Evolutionary conservation across 2,888 invertebrate species (phyloP).

Genomic region (Malacosoma neustria): DNA sequence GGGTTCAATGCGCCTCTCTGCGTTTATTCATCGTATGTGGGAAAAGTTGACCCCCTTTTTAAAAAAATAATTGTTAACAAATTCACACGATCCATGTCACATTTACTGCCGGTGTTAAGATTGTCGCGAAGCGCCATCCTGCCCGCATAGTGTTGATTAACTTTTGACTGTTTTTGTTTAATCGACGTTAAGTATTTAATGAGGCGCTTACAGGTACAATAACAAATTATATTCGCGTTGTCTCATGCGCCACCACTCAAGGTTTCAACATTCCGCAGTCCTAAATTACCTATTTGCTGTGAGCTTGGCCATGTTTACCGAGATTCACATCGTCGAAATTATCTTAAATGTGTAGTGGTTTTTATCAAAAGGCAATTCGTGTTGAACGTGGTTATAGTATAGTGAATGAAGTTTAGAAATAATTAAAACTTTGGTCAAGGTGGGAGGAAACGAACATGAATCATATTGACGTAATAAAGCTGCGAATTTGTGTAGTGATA

Average conservation of each 20-base stretch:
- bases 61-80: constrained; percentile 69
- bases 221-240: constrained; percentile 16
- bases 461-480: not conserved
- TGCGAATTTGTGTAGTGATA: constrained; percentile 27
- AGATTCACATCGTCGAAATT: constrained; percentile 61
- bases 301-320: constrained; percentile 59
- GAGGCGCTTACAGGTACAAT: constrained; percentile 19
- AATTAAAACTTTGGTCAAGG: constrained; percentile 24
- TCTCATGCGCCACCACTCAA: constrained; percentile 44
- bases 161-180: constrained; percentile 2
- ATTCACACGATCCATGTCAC: constrained; percentile 63
- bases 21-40: constrained; percentile 75
- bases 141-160: constrained; percentile 6
- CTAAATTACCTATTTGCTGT: constrained; percentile 48
- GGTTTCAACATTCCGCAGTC: constrained; percentile 49
- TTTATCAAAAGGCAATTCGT: constrained; percentile 50
- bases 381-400: constrained; percentile 36
- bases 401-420: constrained; percentile 36
- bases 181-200: constrained; percentile 24
- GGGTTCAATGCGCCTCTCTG: constrained; percentile 73
- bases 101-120: constrained; percentile 52
- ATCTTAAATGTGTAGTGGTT: constrained; percentile 52
- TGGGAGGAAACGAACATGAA: constrained; percentile 9
- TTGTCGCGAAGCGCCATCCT: constrained; percentile 12
- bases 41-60: constrained; percentile 73